Conservation (phyloP, 2,888 invertebrate genomes). For the Nymphalis c-album region DNA sequence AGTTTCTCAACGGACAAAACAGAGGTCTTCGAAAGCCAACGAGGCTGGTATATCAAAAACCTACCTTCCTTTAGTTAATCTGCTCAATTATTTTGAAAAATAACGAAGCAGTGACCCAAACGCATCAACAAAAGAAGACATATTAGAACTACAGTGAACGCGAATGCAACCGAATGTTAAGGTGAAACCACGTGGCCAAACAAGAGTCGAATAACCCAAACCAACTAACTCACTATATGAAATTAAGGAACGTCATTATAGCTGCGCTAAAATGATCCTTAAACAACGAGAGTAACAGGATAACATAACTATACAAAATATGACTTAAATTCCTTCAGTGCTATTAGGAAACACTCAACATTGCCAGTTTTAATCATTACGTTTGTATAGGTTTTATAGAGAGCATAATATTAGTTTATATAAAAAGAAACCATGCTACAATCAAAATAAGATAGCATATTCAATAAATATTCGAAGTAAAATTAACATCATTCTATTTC, state of each 20-base stretch:
- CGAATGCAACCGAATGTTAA: too few relatives aligned
- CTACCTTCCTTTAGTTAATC: too few relatives aligned
- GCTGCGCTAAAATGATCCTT: slow-evolving; percentile 78
- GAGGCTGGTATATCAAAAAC: too few relatives aligned
- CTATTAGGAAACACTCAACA: slow-evolving; percentile 60
- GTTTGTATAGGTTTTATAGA: background rate
- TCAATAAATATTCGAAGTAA: slow-evolving; percentile 27
- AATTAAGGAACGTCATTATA: slow-evolving; percentile 64
- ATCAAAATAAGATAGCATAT: slow-evolving; percentile 21
- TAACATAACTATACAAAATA: slow-evolving; percentile 66
- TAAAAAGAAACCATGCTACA: slow-evolving; percentile 44
- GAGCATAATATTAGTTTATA: background rate
- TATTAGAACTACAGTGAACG: too few relatives aligned
- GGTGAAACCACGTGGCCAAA: too few relatives aligned
- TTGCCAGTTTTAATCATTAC: slow-evolving; percentile 50
- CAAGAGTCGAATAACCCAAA: too few relatives aligned
- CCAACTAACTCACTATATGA: background rate
- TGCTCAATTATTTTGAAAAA: too few relatives aligned
- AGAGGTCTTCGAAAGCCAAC: too few relatives aligned
- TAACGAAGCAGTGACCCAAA: too few relatives aligned
- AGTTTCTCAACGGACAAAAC: too few relatives aligned
- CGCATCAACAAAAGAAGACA: too few relatives aligned
- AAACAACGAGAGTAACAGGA: slow-evolving; percentile 72
- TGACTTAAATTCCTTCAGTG: slow-evolving; percentile 67
- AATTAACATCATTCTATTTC: slow-evolving; percentile 50